Base-by-base conservation (phyloP, 2,888 invertebrate species). In the Quadroppia sp. region DNA sequence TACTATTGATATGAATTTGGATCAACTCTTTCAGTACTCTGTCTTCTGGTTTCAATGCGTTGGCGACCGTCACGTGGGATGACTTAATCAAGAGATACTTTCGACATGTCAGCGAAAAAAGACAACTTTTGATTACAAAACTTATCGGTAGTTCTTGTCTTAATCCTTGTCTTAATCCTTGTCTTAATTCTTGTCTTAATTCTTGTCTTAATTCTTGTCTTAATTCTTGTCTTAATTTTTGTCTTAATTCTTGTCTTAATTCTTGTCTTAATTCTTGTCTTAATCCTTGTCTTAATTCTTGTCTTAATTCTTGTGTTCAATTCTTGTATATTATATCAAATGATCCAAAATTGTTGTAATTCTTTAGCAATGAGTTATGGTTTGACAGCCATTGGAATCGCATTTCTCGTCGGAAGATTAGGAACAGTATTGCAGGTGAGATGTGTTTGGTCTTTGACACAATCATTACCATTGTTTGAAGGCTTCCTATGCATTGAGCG, bases 1-100 rank as follows among this genome's bases (percentile, higher is more conserved):
- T n/a, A n/a, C n/a, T n/a, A n/a, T n/a, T n/a, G n/a, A n/a, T n/a
- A n/a, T n/a, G n/a, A n/a, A n/a, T n/a, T n/a, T n/a, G n/a, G n/a
- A n/a, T n/a, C n/a, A n/a, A 4, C 36, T 7, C 9, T 36, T 36
- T 7, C 9, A 92, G 91, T 82, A 83, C 77, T 11, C 40, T 77
- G 32, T 76, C 74, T 17, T 83, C 82, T 78, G 53, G 75, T 30
- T 75, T 92, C 59, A 92, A 92, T 82, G 92, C 92, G 0, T 82
- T 92, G 77, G 89, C 92, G 0, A 92, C 92, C 0, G 92, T 92
- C 0, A 89, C 90, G 9, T 92, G 91, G 88, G 92, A 93, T 81
- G 93, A 93, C 82, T 92, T 93, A 81, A 83, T 92, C 6, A 73
- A 67, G 28, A 70, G 53, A 42, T 67, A 48, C 28, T 67, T 48